These are phyloP conservation scores for Timema cristinae DNA, from an alignment of 2,888 invertebrate species.

Conservation along the genomic window DNA sequence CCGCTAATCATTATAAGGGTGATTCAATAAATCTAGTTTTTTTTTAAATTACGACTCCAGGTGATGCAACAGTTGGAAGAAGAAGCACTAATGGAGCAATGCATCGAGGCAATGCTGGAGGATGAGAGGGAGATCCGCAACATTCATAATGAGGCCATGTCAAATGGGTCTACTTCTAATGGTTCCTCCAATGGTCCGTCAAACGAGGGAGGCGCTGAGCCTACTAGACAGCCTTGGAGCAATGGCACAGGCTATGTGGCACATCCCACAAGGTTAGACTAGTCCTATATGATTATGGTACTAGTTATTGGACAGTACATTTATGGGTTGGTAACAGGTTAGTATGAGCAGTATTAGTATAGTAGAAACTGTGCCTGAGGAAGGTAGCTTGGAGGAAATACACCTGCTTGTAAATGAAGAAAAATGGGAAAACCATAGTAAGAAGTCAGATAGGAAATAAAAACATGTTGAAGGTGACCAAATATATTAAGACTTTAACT, in stretches of 20 bases:
- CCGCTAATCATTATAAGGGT: neutral
- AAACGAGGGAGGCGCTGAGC: slow-evolving; percentile 3
- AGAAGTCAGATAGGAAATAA: no score
- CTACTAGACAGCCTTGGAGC: slow-evolving; percentile 27
- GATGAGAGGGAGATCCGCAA: slow-evolving; percentile 37
- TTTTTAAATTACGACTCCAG: slow-evolving; percentile 44
- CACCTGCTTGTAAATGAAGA: no score
- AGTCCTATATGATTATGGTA: neutral
- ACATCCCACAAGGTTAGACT: slow-evolving; percentile 18
- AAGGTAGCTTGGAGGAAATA: no score
- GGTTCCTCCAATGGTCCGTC: neutral
- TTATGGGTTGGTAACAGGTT: no score
- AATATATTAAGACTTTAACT: no score
- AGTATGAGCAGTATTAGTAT: no score
- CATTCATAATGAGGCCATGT: slow-evolving; percentile 26
- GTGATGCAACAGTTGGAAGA: slow-evolving; percentile 82
- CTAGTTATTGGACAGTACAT: no score
- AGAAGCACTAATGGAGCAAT: slow-evolving; percentile 83
- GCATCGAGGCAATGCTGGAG: slow-evolving; percentile 70
- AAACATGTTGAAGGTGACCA: no score
- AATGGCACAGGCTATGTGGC: slow-evolving; percentile 21
- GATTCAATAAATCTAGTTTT: neutral
- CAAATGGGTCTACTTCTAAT: neutral
- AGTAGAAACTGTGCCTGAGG: no score
- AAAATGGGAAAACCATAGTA: no score